These are phyloP conservation scores for Brachionus rotundiformis DNA, from an alignment of 1,140 invertebrate species.

Conservation along the genomic window DNA sequence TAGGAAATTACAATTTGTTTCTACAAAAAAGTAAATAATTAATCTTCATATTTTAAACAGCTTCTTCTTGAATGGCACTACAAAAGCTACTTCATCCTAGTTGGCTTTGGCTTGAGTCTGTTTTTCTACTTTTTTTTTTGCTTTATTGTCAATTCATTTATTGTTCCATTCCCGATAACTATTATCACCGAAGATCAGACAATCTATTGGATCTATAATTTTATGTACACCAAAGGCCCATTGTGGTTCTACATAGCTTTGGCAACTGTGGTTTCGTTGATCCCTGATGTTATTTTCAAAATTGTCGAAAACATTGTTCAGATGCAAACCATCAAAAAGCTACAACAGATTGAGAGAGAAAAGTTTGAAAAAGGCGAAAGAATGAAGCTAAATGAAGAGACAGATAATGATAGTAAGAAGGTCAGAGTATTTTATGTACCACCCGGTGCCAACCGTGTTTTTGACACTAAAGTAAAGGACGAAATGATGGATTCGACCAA, in stretches of 20 bases:
- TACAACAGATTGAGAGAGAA: not conserved
- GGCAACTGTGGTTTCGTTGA: not conserved
- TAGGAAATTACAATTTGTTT: too few species aligned
- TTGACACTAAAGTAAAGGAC: constrained; percentile 30
- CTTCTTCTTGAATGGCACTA: constrained; percentile 42
- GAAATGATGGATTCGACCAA: not conserved
- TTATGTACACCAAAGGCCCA: constrained; percentile 15
- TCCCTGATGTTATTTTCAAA: constrained; percentile 41
- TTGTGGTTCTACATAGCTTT: constrained; percentile 27
- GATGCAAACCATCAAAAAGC: not conserved
- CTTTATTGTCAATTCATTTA: constrained; percentile 36
- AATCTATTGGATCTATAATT: constrained; percentile 43
- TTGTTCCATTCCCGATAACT: not conserved
- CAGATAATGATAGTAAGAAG: not conserved
- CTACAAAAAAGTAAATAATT: not conserved
- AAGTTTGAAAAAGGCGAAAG: not conserved
- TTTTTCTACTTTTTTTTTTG: constrained; percentile 23
- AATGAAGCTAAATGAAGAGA: not conserved
- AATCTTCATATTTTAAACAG: not conserved
- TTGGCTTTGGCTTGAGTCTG: constrained; percentile 28
- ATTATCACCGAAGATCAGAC: constrained; percentile 28
- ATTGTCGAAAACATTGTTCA: constrained; percentile 11
- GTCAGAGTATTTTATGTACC: constrained; percentile 29
- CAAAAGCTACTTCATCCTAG: constrained; percentile 17
- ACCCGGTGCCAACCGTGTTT: not conserved